phyloP scores from a whole-genome alignment of 2,113 vertebrate genomes.

The Microcebus murinus region DNA sequence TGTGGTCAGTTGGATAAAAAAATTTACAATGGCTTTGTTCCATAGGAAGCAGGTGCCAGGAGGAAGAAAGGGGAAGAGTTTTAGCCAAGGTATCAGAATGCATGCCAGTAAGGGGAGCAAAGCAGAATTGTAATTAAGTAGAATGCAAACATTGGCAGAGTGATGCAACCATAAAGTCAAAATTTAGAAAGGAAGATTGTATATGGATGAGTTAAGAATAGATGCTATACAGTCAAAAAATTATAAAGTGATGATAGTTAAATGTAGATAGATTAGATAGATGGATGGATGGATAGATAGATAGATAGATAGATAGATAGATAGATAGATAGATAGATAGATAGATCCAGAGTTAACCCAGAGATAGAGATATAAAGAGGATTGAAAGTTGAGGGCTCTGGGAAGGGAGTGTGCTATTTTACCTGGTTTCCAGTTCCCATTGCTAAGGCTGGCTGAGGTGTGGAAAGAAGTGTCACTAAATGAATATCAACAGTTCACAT shows the following conservation, averaged over 20 bases:
- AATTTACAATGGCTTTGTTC: slow-evolving; percentile 3
- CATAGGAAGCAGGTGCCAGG: neutral
- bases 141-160: neutral
- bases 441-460: neutral
- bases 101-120: neutral
- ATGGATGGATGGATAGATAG: neutral
- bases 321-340: neutral
- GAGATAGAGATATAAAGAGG: neutral
- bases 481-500: neutral
- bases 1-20: neutral
- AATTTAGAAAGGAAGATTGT: neutral
- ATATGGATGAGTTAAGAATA: neutral
- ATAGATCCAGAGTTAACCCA: neutral
- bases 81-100: neutral
- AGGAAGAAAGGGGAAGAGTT: neutral
- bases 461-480: neutral
- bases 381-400: neutral
- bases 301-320: neutral
- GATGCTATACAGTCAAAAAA: neutral
- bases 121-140: neutral
- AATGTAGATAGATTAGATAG: neutral
- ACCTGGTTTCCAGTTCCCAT: neutral
- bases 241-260: neutral
- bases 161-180: neutral
- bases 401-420: neutral